phyloP scores from a whole-genome alignment of 1,140 invertebrate genomes.

The Ostrea denselamellosa region DNA sequence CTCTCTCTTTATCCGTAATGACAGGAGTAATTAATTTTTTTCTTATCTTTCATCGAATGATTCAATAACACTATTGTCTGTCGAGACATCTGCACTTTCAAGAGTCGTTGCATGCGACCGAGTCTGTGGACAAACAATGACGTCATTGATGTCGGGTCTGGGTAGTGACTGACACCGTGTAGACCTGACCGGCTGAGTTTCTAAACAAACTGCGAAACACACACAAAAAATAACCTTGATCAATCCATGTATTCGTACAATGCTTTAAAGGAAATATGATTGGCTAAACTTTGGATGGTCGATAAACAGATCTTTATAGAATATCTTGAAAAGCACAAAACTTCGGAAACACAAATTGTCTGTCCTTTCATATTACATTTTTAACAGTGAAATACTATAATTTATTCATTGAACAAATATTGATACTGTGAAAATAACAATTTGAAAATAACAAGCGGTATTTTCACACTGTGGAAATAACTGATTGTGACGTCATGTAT shows the following conservation, averaged over 20 bases:
- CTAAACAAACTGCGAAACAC: background rate
- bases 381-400: no score
- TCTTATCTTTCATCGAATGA: slow-evolving; percentile 21
- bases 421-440: no score
- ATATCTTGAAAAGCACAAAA: no score
- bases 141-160: background rate
- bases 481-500: no score
- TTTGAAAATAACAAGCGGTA: no score
- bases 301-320: no score
- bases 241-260: background rate
- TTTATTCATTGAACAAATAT: no score
- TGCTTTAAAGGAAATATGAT: background rate
- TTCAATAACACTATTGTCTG: slow-evolving; percentile 27
- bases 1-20: slow-evolving; percentile 25
- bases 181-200: background rate
- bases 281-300: background rate
- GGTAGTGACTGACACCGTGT: background rate
- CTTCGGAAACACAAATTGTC: no score
- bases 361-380: no score
- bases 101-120: background rate
- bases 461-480: no score
- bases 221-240: background rate
- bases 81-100: slow-evolving; percentile 1
- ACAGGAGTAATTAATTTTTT: slow-evolving; percentile 35
- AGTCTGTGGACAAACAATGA: background rate